Conservation (phyloP, 2,113 vertebrate species). For the Daubentonia madagascariensis region DNA sequence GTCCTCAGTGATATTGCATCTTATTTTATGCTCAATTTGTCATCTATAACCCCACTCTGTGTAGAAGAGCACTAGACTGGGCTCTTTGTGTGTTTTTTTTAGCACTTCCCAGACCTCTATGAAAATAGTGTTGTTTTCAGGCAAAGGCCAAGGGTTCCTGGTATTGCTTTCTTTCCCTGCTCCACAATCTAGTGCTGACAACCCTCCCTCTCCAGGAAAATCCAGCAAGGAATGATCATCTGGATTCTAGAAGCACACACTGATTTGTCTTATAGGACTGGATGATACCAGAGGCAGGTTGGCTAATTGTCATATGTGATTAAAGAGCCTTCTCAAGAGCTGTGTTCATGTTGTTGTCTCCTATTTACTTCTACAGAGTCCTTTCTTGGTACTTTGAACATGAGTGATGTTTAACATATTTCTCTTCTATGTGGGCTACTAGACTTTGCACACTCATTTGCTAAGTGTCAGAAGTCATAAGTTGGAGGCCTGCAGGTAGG, state of each 20-base stretch:
- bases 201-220: background rate
- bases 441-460: background rate
- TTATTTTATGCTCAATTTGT: background rate
- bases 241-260: accelerated
- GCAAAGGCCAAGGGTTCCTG: accelerated
- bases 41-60: background rate
- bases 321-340: background rate
- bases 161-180: background rate
- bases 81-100: background rate
- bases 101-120: background rate
- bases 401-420: background rate
- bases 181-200: background rate
- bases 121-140: background rate
- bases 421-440: background rate
- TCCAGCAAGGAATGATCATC: accelerated
- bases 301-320: background rate
- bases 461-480: background rate
- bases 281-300: background rate
- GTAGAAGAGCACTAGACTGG: background rate
- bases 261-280: background rate
- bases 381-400: background rate
- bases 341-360: background rate
- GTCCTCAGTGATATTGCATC: background rate
- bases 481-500: background rate
- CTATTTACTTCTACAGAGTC: background rate